Conservation (phyloP, 1,140 invertebrate species). For the Adoxophyes honmai region DNA sequence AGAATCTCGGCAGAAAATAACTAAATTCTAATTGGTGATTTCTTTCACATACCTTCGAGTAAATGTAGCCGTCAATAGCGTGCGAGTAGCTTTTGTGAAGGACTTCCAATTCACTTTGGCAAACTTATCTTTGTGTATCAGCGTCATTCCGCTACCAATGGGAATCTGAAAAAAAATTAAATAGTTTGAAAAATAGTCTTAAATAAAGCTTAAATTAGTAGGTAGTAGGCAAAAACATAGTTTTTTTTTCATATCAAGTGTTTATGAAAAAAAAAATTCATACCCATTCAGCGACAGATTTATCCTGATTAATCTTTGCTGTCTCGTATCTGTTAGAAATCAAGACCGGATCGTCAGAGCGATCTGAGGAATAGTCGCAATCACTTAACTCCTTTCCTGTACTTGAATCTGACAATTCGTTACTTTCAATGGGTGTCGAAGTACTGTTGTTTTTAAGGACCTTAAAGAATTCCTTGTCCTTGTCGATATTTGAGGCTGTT, state of each 20-base stretch:
- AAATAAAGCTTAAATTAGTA: background rate
- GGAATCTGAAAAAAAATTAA: slow-evolving; percentile 37
- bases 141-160: slow-evolving; percentile 57
- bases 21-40: background rate
- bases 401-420: too few species aligned
- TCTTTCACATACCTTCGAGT: slow-evolving; percentile 51
- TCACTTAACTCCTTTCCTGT: too few species aligned
- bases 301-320: background rate
- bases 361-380: slow-evolving; percentile 33
- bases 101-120: slow-evolving; percentile 69
- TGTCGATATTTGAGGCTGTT: too few species aligned
- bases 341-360: slow-evolving; percentile 50
- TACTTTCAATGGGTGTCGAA: too few species aligned
- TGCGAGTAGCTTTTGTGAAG: slow-evolving; percentile 64
- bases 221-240: too few species aligned
- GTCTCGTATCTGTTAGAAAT: slow-evolving; percentile 50
- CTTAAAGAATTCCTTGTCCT: too few species aligned
- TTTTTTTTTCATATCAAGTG: too few species aligned
- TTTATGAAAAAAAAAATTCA: too few species aligned
- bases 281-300: background rate
- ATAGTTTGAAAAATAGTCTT: background rate
- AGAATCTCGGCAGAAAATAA: too few species aligned
- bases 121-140: slow-evolving; percentile 58
- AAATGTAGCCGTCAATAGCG: slow-evolving; percentile 63
- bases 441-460: too few species aligned